These are phyloP conservation scores for Oryzias javanicus DNA, from an alignment of 2,113 vertebrate species.

Conservation along the genomic window DNA sequence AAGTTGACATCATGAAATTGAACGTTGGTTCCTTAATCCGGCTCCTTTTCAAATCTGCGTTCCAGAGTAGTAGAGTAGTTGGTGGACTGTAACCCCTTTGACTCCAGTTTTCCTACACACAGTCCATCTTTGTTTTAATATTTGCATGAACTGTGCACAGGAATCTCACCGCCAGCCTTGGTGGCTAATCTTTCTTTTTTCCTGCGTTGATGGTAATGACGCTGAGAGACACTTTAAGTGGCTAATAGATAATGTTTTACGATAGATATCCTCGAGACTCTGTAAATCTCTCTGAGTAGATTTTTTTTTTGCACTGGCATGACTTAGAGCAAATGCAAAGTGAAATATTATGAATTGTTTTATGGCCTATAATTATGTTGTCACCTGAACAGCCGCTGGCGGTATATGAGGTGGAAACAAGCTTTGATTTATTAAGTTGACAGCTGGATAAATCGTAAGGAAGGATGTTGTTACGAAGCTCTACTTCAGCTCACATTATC, in stretches of 20 bases:
- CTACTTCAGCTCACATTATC: slow-evolving; percentile 17
- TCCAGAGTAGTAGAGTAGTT: too few relatives aligned
- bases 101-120: slow-evolving; percentile 14
- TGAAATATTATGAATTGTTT: slow-evolving; percentile 52
- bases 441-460: slow-evolving; percentile 7
- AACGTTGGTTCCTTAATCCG: too few relatives aligned
- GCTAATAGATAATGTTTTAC: slow-evolving; percentile 22
- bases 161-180: slow-evolving; percentile 10
- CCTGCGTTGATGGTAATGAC: slow-evolving; percentile 4
- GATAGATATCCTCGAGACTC: slow-evolving; percentile 1
- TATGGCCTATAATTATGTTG: slow-evolving; percentile 58
- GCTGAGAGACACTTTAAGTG: slow-evolving; percentile 1
- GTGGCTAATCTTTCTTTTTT: slow-evolving; percentile 12
- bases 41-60: too few relatives aligned
- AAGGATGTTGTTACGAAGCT: slow-evolving; percentile 6
- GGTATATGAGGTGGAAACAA: slow-evolving; percentile 54
- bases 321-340: slow-evolving; percentile 20
- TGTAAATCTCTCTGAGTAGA: slow-evolving; percentile 13
- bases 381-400: slow-evolving; percentile 48
- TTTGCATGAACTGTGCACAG: neutral
- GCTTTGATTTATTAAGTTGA: slow-evolving; percentile 47
- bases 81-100: too few relatives aligned
- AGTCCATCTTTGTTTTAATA: neutral
- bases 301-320: slow-evolving; percentile 15
- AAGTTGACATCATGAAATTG: too few relatives aligned